Evolutionary conservation across 1,140 invertebrate genomes (phyloP).

Genomic region (Venturia canescens): DNA sequence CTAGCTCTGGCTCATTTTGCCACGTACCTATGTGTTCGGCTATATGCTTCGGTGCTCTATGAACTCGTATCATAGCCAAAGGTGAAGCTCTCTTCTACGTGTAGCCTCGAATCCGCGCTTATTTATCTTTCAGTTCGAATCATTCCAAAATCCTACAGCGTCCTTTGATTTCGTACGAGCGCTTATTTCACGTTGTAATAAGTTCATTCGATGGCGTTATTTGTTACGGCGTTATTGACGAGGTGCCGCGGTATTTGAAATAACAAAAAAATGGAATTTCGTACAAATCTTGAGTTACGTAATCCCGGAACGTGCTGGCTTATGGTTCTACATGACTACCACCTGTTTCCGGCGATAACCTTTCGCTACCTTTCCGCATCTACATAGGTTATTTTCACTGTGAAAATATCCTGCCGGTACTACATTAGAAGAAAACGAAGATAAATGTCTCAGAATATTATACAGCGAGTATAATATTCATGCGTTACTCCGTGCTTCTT

Average conservation of each 20-base stretch:
- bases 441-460: constrained; percentile 13
- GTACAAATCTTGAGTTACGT: neutral
- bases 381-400: constrained; percentile 9
- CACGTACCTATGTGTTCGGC: neutral
- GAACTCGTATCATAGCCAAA: neutral
- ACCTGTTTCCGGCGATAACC: constrained; percentile 12
- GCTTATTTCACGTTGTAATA: too few relatives aligned
- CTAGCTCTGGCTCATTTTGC: neutral
- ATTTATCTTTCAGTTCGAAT: too few relatives aligned
- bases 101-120: too few relatives aligned
- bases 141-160: too few relatives aligned
- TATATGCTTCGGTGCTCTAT: neutral
- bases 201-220: too few relatives aligned
- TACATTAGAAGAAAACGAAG: constrained; percentile 5
- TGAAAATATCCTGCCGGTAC: neutral
- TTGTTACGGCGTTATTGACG: too few relatives aligned
- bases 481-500: neutral
- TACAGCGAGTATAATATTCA: constrained; percentile 27
- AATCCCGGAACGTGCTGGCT: neutral
- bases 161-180: too few relatives aligned
- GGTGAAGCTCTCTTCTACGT: neutral
- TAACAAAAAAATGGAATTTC: too few relatives aligned
- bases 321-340: constrained; percentile 9
- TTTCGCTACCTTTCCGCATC: neutral
- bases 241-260: too few relatives aligned